Evolutionary conservation across 2,888 invertebrate species (phyloP).

Genomic region (Sminthurinus aureus): DNA sequence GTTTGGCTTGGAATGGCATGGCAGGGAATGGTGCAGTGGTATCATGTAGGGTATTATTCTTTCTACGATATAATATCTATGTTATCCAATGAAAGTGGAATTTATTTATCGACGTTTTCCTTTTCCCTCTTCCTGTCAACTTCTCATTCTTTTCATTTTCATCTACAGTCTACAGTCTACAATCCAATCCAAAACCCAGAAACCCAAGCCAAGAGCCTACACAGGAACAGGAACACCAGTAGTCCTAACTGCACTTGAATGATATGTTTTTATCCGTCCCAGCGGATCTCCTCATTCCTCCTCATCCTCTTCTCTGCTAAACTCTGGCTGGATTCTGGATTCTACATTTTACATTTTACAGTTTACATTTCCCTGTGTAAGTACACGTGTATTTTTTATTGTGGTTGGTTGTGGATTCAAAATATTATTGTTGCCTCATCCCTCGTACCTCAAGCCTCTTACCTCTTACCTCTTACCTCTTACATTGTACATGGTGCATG

Average conservation of each 20-base stretch:
- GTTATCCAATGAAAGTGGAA: constrained; percentile 18
- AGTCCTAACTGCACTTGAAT: neutral
- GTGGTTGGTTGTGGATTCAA: neutral
- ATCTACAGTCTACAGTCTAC: neutral
- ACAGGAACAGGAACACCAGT: neutral
- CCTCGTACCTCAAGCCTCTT: too few species aligned
- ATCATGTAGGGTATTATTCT: neutral
- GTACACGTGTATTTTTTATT: too few species aligned
- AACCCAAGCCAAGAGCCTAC: too few species aligned
- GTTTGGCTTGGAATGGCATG: too few species aligned
- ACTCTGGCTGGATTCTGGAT: neutral
- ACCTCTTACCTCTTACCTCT: too few species aligned
- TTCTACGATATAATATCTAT: neutral
- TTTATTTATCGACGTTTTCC: neutral
- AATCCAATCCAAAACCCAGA: too few species aligned
- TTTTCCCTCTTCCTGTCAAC: neutral
- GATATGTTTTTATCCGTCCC: constrained; percentile 35
- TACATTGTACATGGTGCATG: too few species aligned
- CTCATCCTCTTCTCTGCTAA: neutral
- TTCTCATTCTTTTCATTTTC: constrained; percentile 7
- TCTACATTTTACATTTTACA: neutral
- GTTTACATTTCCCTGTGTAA: too few species aligned
- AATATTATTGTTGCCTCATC: neutral
- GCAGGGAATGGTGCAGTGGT: neutral
- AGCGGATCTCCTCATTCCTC: constrained; percentile 21